Base-by-base conservation (phyloP, 2,888 invertebrate species). In the Leptinotarsa peninsularis region DNA sequence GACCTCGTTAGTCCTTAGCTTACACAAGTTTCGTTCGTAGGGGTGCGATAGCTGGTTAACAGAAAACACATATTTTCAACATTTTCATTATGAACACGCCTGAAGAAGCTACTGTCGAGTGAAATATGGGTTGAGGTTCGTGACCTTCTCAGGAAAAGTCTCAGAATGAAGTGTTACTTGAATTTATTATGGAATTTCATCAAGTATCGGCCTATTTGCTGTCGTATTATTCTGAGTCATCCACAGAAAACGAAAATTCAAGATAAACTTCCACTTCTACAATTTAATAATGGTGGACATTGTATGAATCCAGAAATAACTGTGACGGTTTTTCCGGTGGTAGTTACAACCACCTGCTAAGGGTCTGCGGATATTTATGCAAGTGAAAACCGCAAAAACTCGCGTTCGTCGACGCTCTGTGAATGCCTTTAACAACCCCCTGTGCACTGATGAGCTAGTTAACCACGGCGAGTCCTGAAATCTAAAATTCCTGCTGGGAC, bases 331-430 rank as follows among this genome's bases (percentile, higher is more conserved):
- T 21, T 21, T 27, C 21, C 58, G 4, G 14, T 13, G 58, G 23
- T 58, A 58, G 21, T 58, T 58, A 23, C 2, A 58, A 58, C 58
- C 58, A 58, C 58, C 58, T 58, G 58, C 58, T 58, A 23, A 58
- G 58, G 21, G 23, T 58, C 58, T 58, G 17, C 58, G 15, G 14
- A 23, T 58, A 58, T 58, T 4, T 58, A 21, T 43, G 43, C 58
- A 23, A 58, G 58, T 58, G 21, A 21, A 58, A 23, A 58, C 58
- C 58, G 23, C 58, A 58, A 58, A 58, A 58, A 21, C 58, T 58
- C 58, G 58, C 58, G 15, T 58, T 27, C 23, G 58, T 58, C 23
- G 58, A 58, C 58, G 58, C 23, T 58, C 23, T 23, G 15, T 23
- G 15, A 58, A 58, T 58, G 58, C 23, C 58, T 21, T 15, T 4